Percentiles rank a stretch among this genome's conserved stretches.
phyloP scores from a whole-genome alignment of 1,140 invertebrate genomes.

The Diachasma alloeum region DNA sequence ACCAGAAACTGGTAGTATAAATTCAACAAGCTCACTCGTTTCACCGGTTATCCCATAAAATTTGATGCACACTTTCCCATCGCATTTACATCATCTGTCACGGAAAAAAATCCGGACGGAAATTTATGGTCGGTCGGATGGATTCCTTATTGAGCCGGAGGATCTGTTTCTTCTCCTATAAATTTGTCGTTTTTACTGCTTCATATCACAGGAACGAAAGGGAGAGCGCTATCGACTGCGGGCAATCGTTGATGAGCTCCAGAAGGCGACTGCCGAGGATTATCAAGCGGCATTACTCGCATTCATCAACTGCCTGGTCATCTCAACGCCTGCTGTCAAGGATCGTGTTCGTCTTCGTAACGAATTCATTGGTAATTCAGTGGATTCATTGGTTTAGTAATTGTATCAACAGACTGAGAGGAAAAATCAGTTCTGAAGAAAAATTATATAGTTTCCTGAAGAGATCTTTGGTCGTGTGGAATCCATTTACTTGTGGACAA shows the following conservation, averaged over 20 bases:
- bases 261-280: constrained; percentile 78
- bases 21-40: not conserved
- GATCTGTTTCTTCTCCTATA: not conserved
- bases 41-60: not conserved
- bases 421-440: too few relatives aligned
- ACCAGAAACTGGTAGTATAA: not conserved
- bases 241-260: constrained; percentile 87
- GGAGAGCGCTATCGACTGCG: constrained; percentile 86
- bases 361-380: constrained; percentile 85
- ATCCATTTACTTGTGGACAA: too few relatives aligned
- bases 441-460: too few relatives aligned
- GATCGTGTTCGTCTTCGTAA: constrained; percentile 89
- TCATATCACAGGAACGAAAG: constrained; percentile 74
- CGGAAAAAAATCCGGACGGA: not conserved
- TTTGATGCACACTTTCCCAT: not conserved
- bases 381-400: not conserved
- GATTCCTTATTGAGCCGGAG: not conserved
- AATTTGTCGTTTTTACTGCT: constrained; percentile 3
- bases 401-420: too few relatives aligned
- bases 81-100: not conserved
- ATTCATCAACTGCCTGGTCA: constrained; percentile 95
- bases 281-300: constrained; percentile 91
- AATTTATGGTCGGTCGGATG: not conserved
- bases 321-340: constrained; percentile 85
- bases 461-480: too few relatives aligned